Conservation (phyloP, 1,140 invertebrate genomes). For the Ditylenchus dipsaci region DNA sequence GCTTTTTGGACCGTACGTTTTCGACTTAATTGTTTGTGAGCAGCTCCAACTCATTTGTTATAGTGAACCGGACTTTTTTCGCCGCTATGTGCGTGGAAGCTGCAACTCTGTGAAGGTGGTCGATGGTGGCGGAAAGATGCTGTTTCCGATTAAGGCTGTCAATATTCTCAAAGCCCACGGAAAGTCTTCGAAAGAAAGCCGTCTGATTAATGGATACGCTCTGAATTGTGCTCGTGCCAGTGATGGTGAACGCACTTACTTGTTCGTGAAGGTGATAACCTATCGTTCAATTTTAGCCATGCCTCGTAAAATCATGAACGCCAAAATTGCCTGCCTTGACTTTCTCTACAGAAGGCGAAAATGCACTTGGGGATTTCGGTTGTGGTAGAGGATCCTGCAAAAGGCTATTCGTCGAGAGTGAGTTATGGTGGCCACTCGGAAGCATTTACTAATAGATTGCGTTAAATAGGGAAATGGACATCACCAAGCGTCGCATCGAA, state of each 20-base stretch:
- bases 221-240: slow-evolving; percentile 96
- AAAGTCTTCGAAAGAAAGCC: slow-evolving; percentile 81
- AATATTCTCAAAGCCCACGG: slow-evolving; percentile 97
- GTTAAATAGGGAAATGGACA: slow-evolving; percentile 87
- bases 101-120: slow-evolving; percentile 71
- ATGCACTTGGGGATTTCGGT: slow-evolving; percentile 98
- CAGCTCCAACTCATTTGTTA: background rate
- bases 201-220: slow-evolving; percentile 88
- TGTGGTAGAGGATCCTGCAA: slow-evolving; percentile 85
- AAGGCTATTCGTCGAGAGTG: slow-evolving; percentile 81
- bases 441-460: no score
- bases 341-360: slow-evolving; percentile 91
- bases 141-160: slow-evolving; percentile 92
- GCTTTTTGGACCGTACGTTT: slow-evolving; percentile 90
- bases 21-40: background rate
- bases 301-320: slow-evolving; percentile 81
- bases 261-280: slow-evolving; percentile 12
- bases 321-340: slow-evolving; percentile 96
- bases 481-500: slow-evolving; percentile 90
- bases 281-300: slow-evolving; percentile 69
- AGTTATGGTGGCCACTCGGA: no score
- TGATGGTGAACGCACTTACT: slow-evolving; percentile 65
- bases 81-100: slow-evolving; percentile 93
- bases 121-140: slow-evolving; percentile 76
- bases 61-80: slow-evolving; percentile 91